Conservation (phyloP, 2,797 vertebrate genomes). For the Tragelaphus eurycerus region DNA sequence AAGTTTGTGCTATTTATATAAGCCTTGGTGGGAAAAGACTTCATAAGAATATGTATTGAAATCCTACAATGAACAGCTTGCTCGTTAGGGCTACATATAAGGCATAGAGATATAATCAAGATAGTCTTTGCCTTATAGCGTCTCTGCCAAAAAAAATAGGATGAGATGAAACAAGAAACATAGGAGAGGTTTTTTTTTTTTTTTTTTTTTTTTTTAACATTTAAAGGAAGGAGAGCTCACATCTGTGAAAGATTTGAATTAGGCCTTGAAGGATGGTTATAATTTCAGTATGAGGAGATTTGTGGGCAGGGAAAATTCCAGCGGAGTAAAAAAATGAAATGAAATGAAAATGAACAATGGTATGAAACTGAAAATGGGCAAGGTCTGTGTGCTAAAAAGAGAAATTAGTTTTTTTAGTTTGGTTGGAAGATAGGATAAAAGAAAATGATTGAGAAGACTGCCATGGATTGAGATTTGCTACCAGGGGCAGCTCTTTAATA, state of each 20-base stretch:
- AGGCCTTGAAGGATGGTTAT: conserved; percentile 56
- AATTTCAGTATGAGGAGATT: conserved; percentile 51
- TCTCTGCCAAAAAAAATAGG: conserved; percentile 64
- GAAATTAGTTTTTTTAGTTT: background rate
- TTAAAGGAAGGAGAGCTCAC: conserved; percentile 29
- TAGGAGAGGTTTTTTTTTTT: background rate
- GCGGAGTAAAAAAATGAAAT: conserved; percentile 14
- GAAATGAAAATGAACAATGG: conserved; percentile 27
- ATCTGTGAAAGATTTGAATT: conserved; percentile 65
- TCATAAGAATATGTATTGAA: conserved; percentile 75
- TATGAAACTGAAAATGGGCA: conserved; percentile 23
- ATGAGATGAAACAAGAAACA: conserved; percentile 61
- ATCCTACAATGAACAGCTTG: conserved; percentile 78
- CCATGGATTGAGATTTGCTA: background rate
- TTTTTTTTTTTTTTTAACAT: background rate
- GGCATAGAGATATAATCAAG: conserved; percentile 70
- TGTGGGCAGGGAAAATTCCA: conserved; percentile 20
- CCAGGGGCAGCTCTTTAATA: background rate
- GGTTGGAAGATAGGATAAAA: background rate
- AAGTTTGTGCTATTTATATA: conserved; percentile 75
- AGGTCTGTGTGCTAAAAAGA: conserved; percentile 6
- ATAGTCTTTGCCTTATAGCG: conserved; percentile 59
- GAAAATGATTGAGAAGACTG: background rate
- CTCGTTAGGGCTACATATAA: conserved; percentile 73
- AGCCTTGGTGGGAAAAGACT: conserved; percentile 64